Evolutionary conservation across 2,888 invertebrate genomes (phyloP), one percentile per base, ranked within the genome.

Genomic region (Ptilodon capucinus): DNA sequence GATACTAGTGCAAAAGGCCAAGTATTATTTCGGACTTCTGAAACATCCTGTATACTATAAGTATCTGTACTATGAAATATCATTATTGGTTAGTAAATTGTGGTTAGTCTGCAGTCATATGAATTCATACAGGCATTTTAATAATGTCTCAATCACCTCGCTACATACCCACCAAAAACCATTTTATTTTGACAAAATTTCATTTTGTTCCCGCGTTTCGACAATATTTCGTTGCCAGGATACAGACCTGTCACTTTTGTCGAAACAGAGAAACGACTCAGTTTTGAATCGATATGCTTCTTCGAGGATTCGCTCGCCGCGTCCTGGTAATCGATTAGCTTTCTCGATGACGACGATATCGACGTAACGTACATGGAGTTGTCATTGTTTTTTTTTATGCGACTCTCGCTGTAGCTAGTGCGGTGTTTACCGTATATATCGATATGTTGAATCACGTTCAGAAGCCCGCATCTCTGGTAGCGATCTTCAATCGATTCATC

Each of bases 361-460:
- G 76, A 66, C 2, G 69, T 61, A 0, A 71, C 44, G 0, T 56
- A 43, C 5, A 54, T 8, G 16, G 40, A 2, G 0, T 48, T 39
- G 6, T 44, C 28, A 9, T 51, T 43, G 9, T 19, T 9, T 0
- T 35, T 36, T 2, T 44, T 58, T 1, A 23, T 8, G 1, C 28
- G 43, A 0, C 40, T 54, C 21, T 71, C 69, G 0, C 48, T 36
- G 30, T 73, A 74, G 23, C 46, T 66, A 0, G 60, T 44, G 1
- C 58, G 54, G 2, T 39, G 52, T 42, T 68, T 76, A 0, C 81
- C 81, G 23, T 61, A 72, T 7, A 81, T 78, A 46, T 83, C 81
- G 0, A 81, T 75, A 35, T 81, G 81, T 42, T 81, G 76, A 9
- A 81, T 72, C 0, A 57, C 48, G 13, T 76, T 72, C 2, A 74